These are phyloP conservation scores for Urechis unicinctus DNA, from an alignment of 2,888 invertebrate genomes.

Conservation along the genomic window DNA sequence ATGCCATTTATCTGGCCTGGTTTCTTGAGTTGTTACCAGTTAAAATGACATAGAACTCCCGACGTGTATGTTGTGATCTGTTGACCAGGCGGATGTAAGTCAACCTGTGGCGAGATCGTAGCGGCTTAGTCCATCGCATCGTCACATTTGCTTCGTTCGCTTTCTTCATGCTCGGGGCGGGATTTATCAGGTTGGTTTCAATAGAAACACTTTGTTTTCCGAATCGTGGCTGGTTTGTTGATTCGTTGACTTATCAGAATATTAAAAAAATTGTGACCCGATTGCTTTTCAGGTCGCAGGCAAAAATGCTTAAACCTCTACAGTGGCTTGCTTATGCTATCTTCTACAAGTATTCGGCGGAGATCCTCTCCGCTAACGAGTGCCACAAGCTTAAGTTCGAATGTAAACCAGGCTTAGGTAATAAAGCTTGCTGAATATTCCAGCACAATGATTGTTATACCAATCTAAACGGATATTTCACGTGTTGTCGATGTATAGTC, in stretches of 20 bases:
- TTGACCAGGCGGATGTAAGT: background rate
- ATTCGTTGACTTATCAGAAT: too few species aligned
- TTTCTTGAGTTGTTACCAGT: too few species aligned
- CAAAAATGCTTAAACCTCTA: background rate
- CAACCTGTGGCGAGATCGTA: slow-evolving; percentile 29
- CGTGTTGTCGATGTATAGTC: too few species aligned
- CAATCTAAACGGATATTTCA: background rate
- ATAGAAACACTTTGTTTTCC: background rate
- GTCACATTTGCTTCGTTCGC: background rate
- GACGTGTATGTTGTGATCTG: too few species aligned
- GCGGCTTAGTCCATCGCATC: slow-evolving; percentile 26
- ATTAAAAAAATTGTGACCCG: too few species aligned
- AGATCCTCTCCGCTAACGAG: background rate
- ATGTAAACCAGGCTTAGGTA: background rate
- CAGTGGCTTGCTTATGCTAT: background rate
- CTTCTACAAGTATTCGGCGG: background rate
- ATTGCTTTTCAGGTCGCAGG: background rate
- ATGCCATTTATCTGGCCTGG: too few species aligned
- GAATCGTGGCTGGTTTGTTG: background rate
- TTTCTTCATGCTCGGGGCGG: background rate
- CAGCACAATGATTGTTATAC: background rate
- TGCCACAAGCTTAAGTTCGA: background rate
- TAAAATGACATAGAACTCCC: too few species aligned
- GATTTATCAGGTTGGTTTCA: background rate
- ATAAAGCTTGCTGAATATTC: background rate